These are phyloP conservation scores for Dasypus novemcinctus DNA, from an alignment of 2,113 vertebrate species.

Conservation along the genomic window DNA sequence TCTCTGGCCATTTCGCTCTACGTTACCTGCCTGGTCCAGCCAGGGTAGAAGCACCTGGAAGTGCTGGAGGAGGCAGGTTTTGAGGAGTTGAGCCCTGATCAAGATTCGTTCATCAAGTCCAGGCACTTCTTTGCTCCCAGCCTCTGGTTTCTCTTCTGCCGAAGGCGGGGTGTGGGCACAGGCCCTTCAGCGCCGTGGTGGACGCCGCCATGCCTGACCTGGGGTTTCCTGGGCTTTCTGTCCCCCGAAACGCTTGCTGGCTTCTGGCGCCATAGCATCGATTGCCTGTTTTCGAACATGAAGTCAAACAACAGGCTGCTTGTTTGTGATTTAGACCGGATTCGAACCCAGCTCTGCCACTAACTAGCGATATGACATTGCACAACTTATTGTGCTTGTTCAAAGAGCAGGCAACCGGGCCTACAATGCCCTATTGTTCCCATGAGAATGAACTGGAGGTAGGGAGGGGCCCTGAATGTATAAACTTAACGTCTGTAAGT, in stretches of 20 bases:
- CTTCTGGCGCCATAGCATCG: accelerated
- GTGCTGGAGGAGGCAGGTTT: background rate
- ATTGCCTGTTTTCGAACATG: background rate
- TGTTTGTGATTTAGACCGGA: background rate
- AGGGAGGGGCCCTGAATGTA: too few relatives aligned
- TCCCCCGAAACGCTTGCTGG: accelerated
- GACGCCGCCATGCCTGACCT: background rate
- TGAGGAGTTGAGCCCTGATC: too few relatives aligned
- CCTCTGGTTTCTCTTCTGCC: background rate
- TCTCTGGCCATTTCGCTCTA: too few relatives aligned
- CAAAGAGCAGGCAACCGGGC: background rate
- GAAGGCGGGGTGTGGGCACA: background rate
- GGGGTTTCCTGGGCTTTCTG: background rate
- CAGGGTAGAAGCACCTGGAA: background rate
- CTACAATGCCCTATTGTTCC: background rate
- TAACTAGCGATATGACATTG: background rate
- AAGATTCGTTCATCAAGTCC: background rate
- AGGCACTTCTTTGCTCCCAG: background rate
- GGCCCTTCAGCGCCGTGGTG: accelerated
- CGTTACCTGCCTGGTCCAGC: background rate
- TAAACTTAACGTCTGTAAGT: too few relatives aligned
- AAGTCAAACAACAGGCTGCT: background rate
- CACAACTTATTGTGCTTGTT: background rate
- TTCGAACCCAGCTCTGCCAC: accelerated
- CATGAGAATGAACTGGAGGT: too few relatives aligned